Evolutionary conservation across 2,797 vertebrate genomes (phyloP).

Genomic region (Leptodactylus fallax): DNA sequence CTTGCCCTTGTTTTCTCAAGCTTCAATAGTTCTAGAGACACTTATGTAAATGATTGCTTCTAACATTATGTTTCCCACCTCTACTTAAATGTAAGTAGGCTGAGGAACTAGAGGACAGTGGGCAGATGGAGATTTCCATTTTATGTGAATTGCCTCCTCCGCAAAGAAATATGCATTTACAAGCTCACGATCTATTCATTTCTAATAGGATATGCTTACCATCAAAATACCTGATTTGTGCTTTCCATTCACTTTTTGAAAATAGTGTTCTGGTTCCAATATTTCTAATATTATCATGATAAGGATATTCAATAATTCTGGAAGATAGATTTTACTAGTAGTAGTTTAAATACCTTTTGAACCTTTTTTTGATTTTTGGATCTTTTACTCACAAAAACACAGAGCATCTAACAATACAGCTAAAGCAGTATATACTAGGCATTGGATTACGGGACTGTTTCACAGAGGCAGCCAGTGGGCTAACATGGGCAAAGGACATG

Average conservation of each 20-base stretch:
- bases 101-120: conserved; percentile 26
- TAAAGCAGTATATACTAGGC: no score
- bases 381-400: no score
- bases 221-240: background rate
- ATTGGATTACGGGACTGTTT: no score
- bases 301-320: no score
- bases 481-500: no score
- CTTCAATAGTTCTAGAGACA: conserved; percentile 8
- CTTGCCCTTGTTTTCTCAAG: background rate
- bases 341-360: no score
- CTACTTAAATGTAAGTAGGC: conserved; percentile 21
- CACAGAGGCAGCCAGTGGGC: no score
- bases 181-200: conserved; percentile 38
- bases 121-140: conserved; percentile 55
- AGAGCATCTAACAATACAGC: no score
- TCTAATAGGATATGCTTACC: background rate
- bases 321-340: no score
- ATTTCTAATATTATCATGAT: no score
- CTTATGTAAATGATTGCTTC: conserved; percentile 12
- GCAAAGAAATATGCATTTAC: conserved; percentile 30
- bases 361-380: no score
- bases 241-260: conserved; percentile 1
- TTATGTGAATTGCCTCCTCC: conserved; percentile 33
- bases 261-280: no score
- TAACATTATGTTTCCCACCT: conserved; percentile 37